Base-by-base conservation (phyloP, 2,113 vertebrate species). In the Sterrhoptilus dennistouni region DNA sequence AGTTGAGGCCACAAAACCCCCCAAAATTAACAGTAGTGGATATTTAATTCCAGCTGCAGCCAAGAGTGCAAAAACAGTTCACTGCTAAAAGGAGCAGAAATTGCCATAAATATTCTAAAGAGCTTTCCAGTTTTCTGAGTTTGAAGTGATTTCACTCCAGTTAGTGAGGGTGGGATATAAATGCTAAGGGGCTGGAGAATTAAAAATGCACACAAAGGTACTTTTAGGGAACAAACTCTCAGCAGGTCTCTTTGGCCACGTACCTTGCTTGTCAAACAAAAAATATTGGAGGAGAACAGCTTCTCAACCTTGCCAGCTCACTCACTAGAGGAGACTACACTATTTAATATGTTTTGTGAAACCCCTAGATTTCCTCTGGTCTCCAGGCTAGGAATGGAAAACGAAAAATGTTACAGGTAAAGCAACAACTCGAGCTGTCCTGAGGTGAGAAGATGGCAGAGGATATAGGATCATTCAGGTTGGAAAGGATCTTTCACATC, bases 221-320 rank as follows among this genome's bases (percentile, higher is more conserved):
- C 18, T 76, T 90, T 27, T 22, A 7, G 44, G 65, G 35, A 90
- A 38, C 9, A 47, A 87, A 38, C 22, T 13, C 65, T 59, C 33
- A 27, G 35, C 21, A 60, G 10, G 17, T 64, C 29, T 83, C 49
- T 40, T 45, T 38, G 29, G 38, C 24, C 0, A 1, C 3, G 4
- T 25, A 70, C 28, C 13, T 85, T 42, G 28, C 49, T 38, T 8
- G 1, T 50, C 2, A 5, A 36, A 50, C 40, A 78, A 70, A 54
- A 49, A 49, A 24, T 0, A 2, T 5, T 57, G 52, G 54, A 72
- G 68, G 11, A 75, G 56, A 84, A 19, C 40, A 56, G 49, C 24
- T 63, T 38, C 57, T 9, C 18, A 76, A 3, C 38, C 33, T 74
- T 0, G 0, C 12, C 24, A 69, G 23, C 24, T 21, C 40, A 9